phyloP scores from a whole-genome alignment of 2,888 invertebrate species.

The Timema cristinae region DNA sequence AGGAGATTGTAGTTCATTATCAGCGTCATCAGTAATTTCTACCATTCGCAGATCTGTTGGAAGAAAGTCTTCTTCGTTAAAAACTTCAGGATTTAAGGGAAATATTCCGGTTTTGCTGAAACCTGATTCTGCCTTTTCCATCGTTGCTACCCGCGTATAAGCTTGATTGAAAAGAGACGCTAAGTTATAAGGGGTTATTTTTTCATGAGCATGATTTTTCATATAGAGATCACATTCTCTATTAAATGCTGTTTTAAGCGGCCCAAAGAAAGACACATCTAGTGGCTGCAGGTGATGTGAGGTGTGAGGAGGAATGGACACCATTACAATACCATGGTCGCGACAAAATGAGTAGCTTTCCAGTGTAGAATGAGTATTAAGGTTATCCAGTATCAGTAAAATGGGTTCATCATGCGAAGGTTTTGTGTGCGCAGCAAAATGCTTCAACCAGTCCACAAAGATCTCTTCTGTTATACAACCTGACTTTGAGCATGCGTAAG shows the following conservation, averaged over 20 bases:
- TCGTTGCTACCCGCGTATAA: conserved; percentile 17
- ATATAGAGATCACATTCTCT: conserved; percentile 21
- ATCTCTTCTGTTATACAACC: conserved; percentile 23
- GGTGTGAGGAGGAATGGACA: conserved; percentile 28
- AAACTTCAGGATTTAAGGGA: neutral
- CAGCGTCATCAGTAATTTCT: neutral
- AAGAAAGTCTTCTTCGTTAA: neutral
- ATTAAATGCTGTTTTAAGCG: conserved; percentile 26
- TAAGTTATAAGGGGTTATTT: conserved; percentile 15
- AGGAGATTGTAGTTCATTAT: neutral
- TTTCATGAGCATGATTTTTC: conserved; percentile 16
- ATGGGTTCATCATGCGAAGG: conserved; percentile 15
- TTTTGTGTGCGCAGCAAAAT: conserved; percentile 18
- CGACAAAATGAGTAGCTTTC: too few relatives aligned
- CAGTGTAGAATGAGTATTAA: conserved; percentile 19
- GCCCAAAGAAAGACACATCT: conserved; percentile 25
- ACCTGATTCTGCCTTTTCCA: conserved; percentile 16
- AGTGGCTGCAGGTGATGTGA: conserved; percentile 27
- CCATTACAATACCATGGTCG: conserved; percentile 19
- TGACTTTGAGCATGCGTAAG: conserved; percentile 39
- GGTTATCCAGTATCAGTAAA: conserved; percentile 27
- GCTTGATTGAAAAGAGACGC: conserved; percentile 16
- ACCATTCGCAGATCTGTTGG: neutral
- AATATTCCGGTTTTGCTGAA: conserved; percentile 1
- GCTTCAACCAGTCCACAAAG: conserved; percentile 21